Evolutionary conservation across 92 coral and sea anemone genomes (phyloP), one percentile per base, ranked within the genome.

Genomic region (Siderastrea siderea): DNA sequence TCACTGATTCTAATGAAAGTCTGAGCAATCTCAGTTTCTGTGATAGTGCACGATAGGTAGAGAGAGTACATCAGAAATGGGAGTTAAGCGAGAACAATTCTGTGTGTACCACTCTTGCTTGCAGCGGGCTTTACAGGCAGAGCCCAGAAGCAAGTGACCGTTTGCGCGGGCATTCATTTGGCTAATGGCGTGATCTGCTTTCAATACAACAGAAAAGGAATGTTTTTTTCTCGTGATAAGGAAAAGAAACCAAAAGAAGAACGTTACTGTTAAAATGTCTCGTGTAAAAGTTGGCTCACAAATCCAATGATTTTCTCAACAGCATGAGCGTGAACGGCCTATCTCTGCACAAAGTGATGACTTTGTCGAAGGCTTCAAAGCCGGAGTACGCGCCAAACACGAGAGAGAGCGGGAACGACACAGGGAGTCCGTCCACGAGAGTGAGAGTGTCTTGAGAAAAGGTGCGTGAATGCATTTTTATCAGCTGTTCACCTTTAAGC

Each of bases 281-380:
- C 38, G 38, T 26, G 38, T 26, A 26, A 26, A 26, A 26, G 38
- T 26, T 26, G 38, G 38, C 38, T 26, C 38, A 26, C 38, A 26
- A 26, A 26, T 26, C 0, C 38, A 26, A 26, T 0, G 38, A 26
- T 26, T 26, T 26, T 55, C 12, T 66, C 15, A 7, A 49, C 47
- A 85, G 89, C 62, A 77, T 38, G 89, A 85, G 46, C 83, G 89
- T 5, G 96, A 95, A 74, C 89, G 98, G 48, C 98, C 98, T 10
- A 74, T 93, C 16, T 93, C 98, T 16, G 98, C 98, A 2, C 92
- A 76, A 38, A 93, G 96, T 75, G 96, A 94, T 26, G 98, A 92
- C 2, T 97, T 77, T 88, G 92, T 92, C 76, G 98, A 96, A 52
- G 99, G 99, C 11, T 95, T 97, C 73, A 86, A 89, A 47, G 99